Conservation (phyloP, 2,888 invertebrate species). For the Microplitis manilae region DNA sequence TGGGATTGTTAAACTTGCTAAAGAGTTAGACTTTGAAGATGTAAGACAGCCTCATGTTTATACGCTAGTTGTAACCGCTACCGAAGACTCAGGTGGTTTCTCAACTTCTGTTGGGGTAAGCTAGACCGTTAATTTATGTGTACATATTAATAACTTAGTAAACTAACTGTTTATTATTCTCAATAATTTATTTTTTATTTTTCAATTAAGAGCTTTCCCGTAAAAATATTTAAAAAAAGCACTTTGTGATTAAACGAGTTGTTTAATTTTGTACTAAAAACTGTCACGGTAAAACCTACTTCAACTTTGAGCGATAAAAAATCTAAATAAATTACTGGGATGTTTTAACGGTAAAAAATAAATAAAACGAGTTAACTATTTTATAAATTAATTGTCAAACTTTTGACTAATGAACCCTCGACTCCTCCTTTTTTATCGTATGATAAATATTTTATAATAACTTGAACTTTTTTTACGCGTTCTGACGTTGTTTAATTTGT, state of each 20-base stretch:
- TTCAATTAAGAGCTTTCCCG: not conserved
- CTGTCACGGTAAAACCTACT: not conserved
- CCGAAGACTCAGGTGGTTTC: slow-evolving; percentile 97
- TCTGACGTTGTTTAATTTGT: no score
- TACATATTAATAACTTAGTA: not conserved
- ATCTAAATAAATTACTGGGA: slow-evolving; percentile 8
- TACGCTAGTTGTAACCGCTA: slow-evolving; percentile 92
- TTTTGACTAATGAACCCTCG: not conserved
- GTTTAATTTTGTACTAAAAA: not conserved
- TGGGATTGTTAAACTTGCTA: slow-evolving; percentile 95
- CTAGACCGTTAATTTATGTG: not conserved
- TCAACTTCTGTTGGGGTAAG: slow-evolving; percentile 94
- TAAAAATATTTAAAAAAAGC: not conserved
- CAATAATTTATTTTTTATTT: not conserved
- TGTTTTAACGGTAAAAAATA: not conserved
- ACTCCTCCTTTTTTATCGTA: not conserved
- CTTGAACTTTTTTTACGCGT: not conserved
- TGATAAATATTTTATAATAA: not conserved
- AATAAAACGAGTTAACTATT: not conserved
- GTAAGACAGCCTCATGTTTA: slow-evolving; percentile 94
- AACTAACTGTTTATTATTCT: not conserved
- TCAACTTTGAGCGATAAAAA: not conserved
- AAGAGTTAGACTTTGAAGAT: slow-evolving; percentile 97
- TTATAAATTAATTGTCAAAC: slow-evolving; percentile 1
- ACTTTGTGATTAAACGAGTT: not conserved